Evolutionary conservation across 2,888 invertebrate genomes (phyloP), one percentile per base, ranked within the genome.

Genomic region (Trichogramma dendrolimi): DNA sequence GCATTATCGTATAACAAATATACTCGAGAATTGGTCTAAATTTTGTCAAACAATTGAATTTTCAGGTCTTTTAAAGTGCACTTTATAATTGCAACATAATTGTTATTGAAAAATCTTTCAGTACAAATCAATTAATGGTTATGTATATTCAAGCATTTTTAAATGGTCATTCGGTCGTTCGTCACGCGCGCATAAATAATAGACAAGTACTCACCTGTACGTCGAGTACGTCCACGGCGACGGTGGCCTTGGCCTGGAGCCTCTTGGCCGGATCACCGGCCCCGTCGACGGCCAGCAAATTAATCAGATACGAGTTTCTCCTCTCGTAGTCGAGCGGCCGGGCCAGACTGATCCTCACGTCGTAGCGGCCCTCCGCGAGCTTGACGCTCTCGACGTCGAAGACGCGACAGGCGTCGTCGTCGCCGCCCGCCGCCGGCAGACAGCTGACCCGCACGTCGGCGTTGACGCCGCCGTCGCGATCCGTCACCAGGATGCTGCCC

Each of bases 281-380:
- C 6, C 83, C 81, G 70, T 91, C 91, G 2, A 81, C 80, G 0
- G 91, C 91, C 69, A 85, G 81, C 2, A 91, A 77, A 53, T 85
- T 86, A 68, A 91, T 82, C 14, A 88, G 83, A 71, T 88, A 91
- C 0, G 89, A 87, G 7, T 89, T 86, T 55, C 88, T 82, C 62
- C 86, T 86, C 73, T 94, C 93, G 73, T 86, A 94, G 76, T 94
- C 92, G 46, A 94, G 76, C 0, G 85, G 81, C 57, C 83, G 83
- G n/a, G 84, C 82, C 0, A 93, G 78, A 10, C 83, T 85, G 4
- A 94, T 80, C 1, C 84, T 83, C 0, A 89, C 90, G 61, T 87
- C 84, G 73, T 87, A 91, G 71, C 86, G 84, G 48, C 91, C 90
- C 58, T 86, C 85, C 1, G 83, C 80, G 27, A 88, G 76, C 87